phyloP scores from a whole-genome alignment of 2,113 vertebrate species.

The Oreotrochilus melanogaster region DNA sequence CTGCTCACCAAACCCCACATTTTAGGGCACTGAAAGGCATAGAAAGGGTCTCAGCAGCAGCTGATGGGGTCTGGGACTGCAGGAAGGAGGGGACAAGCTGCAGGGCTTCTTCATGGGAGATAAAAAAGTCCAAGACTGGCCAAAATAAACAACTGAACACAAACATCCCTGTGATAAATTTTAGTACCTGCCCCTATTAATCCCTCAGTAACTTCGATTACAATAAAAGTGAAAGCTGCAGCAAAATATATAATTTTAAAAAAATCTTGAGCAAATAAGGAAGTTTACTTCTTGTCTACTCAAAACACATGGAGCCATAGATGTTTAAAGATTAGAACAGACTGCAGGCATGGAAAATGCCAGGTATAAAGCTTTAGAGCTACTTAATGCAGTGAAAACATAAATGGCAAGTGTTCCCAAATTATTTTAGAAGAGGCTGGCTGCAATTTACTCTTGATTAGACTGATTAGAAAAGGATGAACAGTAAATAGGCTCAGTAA shows the following conservation, averaged over 20 bases:
- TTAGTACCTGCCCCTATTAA: background rate
- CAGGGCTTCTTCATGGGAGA: background rate
- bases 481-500: slow-evolving; percentile 1
- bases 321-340: slow-evolving; percentile 35
- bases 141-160: background rate
- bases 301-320: background rate
- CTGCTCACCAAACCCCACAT: fast-evolving
- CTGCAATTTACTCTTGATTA: background rate
- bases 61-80: background rate
- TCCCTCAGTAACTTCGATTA: background rate
- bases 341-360: slow-evolving; percentile 41
- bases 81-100: background rate
- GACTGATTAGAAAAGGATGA: background rate
- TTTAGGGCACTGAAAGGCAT: background rate
- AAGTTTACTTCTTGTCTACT: slow-evolving; percentile 37
- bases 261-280: slow-evolving; percentile 29
- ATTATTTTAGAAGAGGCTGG: slow-evolving; percentile 15
- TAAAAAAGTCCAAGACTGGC: fast-evolving
- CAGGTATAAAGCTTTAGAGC: slow-evolving; percentile 12
- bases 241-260: background rate
- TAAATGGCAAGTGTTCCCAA: slow-evolving; percentile 9
- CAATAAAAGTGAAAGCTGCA: background rate
- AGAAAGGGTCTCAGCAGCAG: background rate
- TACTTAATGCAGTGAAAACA: background rate
- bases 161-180: background rate